Base-by-base conservation (phyloP, 2,797 vertebrate species). In the Chromobotia macracanthus region DNA sequence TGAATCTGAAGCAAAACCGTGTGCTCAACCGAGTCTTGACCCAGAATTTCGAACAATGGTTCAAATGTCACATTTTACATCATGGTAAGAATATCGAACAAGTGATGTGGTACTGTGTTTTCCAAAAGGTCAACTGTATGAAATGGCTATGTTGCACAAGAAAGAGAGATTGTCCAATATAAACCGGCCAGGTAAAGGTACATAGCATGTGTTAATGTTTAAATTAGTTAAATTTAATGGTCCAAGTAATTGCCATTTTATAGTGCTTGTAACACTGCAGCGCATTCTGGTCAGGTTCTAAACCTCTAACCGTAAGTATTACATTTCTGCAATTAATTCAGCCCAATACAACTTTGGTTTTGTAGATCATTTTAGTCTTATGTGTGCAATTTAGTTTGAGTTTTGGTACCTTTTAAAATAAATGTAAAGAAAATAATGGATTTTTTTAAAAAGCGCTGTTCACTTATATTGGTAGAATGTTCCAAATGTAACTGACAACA, bases 61-160 rank as follows among this genome's bases (percentile, higher is more conserved):
- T 78, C 67, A 82, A 79, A 82, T 74, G 80, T 74, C 75, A 70
- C 25, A 0, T 71, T 31, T 79, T 70, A 75, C 50, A 38, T 74
- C 53, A 15, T 7, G 15, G 35, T 35, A 44, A 1, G 11, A 44
- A 48, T 46, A 53, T 53, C 11, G 18, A 65, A 35, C 15, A 19
- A 19, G 16, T 18, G 1, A 63, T 35, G n/a, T 3, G 9, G 18
- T 11, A 63, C 18, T 12, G 61, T 64, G 9, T 41, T 28, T 64
- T 64, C 8, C 11, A 63, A 51, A 72, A 58, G 60, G 60, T 50
- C 25, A 71, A 44, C 28, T 25, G 23, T 46, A 35, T 69, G 55
- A 73, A 55, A 74, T 46, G 7, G 13, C 66, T 9, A 70, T 61
- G 5, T 25, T 77, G n/a, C 9, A 50, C 60, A 66, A 25, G 31